Conservation (phyloP, 2,113 vertebrate genomes). For the Pachyramphus minor region DNA sequence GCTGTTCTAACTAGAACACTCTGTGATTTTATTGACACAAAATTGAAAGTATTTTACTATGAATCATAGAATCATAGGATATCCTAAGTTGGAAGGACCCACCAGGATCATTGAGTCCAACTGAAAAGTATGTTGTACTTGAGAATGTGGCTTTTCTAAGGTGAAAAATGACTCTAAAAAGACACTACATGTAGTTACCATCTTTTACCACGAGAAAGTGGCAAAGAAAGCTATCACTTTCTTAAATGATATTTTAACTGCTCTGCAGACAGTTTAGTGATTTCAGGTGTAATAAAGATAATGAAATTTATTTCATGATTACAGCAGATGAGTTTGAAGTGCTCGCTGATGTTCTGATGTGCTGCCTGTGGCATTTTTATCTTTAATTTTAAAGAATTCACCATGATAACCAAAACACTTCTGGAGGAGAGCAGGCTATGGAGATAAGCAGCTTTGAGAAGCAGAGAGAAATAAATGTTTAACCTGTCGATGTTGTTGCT, state of each 20-base stretch:
- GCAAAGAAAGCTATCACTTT: neutral
- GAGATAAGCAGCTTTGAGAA: neutral
- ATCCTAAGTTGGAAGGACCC: neutral
- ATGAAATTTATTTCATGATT: neutral
- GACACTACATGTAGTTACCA: neutral
- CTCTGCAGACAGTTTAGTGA: neutral
- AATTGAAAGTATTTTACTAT: neutral
- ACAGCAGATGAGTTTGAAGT: neutral
- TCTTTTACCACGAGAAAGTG: neutral
- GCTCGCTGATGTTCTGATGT: accelerated
- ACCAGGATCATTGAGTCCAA: neutral
- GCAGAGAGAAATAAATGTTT: neutral
- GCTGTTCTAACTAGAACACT: too few species aligned
- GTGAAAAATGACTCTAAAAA: neutral
- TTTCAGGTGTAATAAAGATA: neutral
- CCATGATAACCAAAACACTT: neutral
- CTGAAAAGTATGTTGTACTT: neutral
- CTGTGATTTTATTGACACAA: neutral
- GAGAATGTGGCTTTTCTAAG: neutral
- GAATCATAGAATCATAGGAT: neutral
- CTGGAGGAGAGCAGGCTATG: neutral
- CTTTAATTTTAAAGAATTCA: neutral
- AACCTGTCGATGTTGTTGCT: neutral
- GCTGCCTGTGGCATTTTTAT: neutral
- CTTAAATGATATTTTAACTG: neutral